Percentiles rank a stretch among this genome's conserved stretches.
These are phyloP conservation scores for Cromileptes altivelis DNA, from an alignment of 2,113 vertebrate genomes.

Conservation along the genomic window DNA sequence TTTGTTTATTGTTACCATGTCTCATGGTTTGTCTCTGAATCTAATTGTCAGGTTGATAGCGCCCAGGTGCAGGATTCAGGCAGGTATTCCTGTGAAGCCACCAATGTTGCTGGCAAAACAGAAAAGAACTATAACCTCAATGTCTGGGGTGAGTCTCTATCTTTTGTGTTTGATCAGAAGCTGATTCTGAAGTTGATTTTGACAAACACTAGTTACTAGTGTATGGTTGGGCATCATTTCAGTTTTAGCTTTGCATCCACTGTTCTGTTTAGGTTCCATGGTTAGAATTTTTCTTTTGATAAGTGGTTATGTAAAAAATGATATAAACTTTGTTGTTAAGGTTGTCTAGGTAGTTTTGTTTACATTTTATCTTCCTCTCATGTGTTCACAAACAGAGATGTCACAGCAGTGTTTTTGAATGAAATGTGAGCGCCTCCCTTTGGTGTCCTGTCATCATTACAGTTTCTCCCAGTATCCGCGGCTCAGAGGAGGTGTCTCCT, in stretches of 20 bases:
- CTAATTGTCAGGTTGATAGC: conserved; percentile 85
- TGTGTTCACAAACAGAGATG: neutral
- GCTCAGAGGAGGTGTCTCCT: conserved; percentile 85
- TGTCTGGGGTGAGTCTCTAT: conserved; percentile 91
- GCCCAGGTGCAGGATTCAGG: conserved; percentile 93
- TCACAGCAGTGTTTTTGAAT: neutral
- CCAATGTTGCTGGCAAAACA: conserved; percentile 95
- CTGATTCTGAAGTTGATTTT: neutral
- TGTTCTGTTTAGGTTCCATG: neutral
- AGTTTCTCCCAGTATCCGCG: conserved; percentile 90
- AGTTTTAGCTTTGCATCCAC: neutral
- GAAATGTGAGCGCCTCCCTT: conserved; percentile 46
- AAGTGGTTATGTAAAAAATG: neutral
- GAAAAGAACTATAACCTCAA: conserved; percentile 98
- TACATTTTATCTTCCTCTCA: neutral
- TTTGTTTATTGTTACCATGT: neutral
- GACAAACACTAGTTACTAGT: neutral
- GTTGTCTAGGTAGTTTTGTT: neutral
- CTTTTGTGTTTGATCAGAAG: neutral
- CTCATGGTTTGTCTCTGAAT: neutral
- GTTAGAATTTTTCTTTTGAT: neutral
- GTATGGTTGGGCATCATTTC: neutral
- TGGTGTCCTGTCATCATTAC: conserved; percentile 55
- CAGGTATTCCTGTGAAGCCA: conserved; percentile 96
- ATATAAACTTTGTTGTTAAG: neutral